A percentile compares a stretch with the other conserved stretches of the same genome.
phyloP scores from a whole-genome alignment of 2,797 vertebrate species.

The Sebastes iracundus region DNA sequence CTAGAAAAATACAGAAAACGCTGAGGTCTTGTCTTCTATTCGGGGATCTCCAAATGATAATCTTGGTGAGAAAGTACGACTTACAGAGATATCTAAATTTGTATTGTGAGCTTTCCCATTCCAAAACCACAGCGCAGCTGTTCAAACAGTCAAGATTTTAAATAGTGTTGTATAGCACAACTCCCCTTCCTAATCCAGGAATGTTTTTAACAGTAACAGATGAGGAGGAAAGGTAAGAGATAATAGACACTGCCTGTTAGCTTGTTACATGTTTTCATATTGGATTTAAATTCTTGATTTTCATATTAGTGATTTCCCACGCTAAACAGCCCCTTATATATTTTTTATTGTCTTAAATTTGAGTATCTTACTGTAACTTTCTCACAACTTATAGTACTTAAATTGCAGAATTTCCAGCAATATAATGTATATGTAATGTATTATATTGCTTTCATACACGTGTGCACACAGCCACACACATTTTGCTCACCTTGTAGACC shows the following conservation, averaged over 20 bases:
- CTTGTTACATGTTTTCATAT: no score
- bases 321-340: neutral
- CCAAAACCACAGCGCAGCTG: slow-evolving; percentile 3
- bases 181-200: neutral
- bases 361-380: neutral
- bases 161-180: no score
- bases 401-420: neutral
- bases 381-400: neutral
- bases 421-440: neutral
- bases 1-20: slow-evolving; percentile 64
- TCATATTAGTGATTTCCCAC: neutral
- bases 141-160: neutral
- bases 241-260: neutral
- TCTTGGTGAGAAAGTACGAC: neutral
- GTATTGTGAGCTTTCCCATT: neutral
- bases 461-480: neutral
- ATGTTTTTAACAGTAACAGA: neutral
- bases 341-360: neutral
- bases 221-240: neutral
- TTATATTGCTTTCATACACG: neutral
- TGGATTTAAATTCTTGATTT: neutral
- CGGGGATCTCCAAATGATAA: neutral
- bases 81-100: neutral
- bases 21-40: neutral
- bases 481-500: slow-evolving; percentile 88